phyloP scores from a whole-genome alignment of 2,797 vertebrate genomes.

The Chrysolophus pictus region DNA sequence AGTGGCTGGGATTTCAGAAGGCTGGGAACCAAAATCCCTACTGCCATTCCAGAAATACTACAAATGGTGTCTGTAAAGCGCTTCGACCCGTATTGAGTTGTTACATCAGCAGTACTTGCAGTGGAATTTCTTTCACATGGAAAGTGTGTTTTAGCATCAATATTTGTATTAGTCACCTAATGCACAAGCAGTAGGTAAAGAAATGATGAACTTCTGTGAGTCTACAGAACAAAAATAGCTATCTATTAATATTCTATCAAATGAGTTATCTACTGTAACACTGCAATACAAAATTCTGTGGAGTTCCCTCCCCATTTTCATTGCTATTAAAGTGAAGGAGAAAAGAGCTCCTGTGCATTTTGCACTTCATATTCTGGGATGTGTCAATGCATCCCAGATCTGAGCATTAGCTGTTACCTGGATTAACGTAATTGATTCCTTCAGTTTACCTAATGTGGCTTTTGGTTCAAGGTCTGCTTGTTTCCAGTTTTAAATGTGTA shows the following conservation, averaged over 20 bases:
- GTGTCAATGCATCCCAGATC: background rate
- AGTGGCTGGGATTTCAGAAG: background rate
- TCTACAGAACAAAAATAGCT: background rate
- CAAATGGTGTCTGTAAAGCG: background rate
- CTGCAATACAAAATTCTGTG: background rate
- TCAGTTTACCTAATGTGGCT: conserved; percentile 57
- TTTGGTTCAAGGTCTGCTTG: conserved; percentile 48
- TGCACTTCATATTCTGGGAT: background rate
- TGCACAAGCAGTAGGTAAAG: background rate
- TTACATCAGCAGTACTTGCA: background rate
- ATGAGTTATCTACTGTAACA: background rate
- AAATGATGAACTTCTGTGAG: background rate
- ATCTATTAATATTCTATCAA: background rate
- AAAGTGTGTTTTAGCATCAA: background rate
- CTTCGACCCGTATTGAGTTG: background rate
- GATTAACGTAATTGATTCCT: conserved; percentile 68
- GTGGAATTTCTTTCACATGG: background rate
- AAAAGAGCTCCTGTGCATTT: background rate
- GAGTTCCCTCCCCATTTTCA: background rate
- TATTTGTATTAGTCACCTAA: fast-evolving
- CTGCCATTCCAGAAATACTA: background rate
- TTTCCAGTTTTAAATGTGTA: conserved; percentile 23
- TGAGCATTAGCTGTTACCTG: conserved; percentile 34
- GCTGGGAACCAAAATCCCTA: background rate
- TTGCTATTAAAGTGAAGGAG: background rate